A percentile compares a stretch with the other conserved stretches of the same genome.
phyloP scores from a whole-genome alignment of 1,140 invertebrate genomes.

The Diploscapter pachys region DNA sequence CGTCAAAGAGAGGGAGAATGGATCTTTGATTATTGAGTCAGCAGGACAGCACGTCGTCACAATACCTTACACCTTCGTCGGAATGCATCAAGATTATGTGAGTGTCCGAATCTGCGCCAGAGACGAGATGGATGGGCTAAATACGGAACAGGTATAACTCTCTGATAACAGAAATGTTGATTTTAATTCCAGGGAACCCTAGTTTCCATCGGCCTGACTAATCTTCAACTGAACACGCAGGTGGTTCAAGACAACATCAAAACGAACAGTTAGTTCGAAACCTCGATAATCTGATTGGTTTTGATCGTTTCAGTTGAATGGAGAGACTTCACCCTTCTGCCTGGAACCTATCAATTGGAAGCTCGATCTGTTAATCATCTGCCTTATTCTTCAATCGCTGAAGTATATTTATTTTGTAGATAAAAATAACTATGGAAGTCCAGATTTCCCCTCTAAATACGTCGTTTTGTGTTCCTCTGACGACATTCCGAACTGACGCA shows the following conservation, averaged over 20 bases:
- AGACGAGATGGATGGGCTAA: constrained; percentile 16
- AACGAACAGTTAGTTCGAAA: no score
- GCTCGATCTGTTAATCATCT: constrained; percentile 11
- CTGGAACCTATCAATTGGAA: constrained; percentile 4
- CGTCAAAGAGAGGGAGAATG: constrained; percentile 9
- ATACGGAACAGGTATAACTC: background rate
- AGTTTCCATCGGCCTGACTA: constrained; percentile 1
- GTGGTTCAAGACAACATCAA: no score
- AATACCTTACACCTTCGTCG: constrained; percentile 13
- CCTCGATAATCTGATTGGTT: no score
- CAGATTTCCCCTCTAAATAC: constrained; percentile 2
- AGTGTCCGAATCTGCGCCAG: constrained; percentile 16
- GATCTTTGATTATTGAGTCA: constrained; percentile 10
- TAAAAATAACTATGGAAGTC: no score
- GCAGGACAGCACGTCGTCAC: constrained; percentile 1
- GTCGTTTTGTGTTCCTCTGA: background rate
- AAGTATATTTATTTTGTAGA: background rate
- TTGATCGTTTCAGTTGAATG: background rate
- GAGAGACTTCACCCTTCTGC: constrained; percentile 10
- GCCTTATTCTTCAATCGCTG: background rate
- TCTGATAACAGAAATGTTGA: background rate
- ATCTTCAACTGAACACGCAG: constrained; percentile 9
- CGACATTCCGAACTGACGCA: no score
- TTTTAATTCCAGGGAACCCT: constrained; percentile 5
- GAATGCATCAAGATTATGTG: constrained; percentile 9